Conservation (phyloP, 2,888 invertebrate genomes). For the Bhutanitis thaidina region DNA sequence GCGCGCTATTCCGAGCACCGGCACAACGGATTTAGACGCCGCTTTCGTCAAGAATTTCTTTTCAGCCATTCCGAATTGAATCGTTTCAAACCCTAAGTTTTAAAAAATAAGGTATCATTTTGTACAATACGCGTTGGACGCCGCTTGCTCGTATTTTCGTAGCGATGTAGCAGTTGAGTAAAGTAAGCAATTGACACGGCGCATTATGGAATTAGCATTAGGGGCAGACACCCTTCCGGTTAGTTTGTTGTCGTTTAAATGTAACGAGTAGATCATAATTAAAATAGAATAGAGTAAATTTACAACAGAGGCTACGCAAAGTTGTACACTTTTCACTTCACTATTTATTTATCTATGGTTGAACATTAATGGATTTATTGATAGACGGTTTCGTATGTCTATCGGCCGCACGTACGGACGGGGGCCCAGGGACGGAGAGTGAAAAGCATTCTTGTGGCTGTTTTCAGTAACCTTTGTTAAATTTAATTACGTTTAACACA, state of each 20-base stretch:
- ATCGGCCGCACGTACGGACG: no score
- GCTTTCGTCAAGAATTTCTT: constrained; percentile 25
- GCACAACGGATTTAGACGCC: constrained; percentile 28
- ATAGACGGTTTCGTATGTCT: no score
- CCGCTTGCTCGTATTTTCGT: constrained; percentile 11
- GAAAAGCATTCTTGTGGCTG: no score
- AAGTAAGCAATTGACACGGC: constrained; percentile 14
- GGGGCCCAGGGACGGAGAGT: no score
- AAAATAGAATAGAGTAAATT: no score
- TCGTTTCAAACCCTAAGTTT: constrained; percentile 5
- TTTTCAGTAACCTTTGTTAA: no score
- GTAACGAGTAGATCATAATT: no score
- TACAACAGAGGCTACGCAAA: no score
- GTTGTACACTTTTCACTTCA: no score
- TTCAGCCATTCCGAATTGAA: constrained; percentile 2
- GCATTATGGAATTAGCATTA: constrained; percentile 1
- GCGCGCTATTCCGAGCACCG: constrained; percentile 32
- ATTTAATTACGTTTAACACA: no score
- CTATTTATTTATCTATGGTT: no score
- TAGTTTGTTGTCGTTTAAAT: background rate
- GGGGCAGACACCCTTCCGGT: constrained; percentile 6
- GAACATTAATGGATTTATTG: no score
- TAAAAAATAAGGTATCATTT: constrained; percentile 8
- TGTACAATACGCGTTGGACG: background rate
- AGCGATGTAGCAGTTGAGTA: constrained; percentile 5